These are phyloP conservation scores for Drosophila tanythrix DNA, from an alignment of 2,888 invertebrate species.

Conservation along the genomic window DNA sequence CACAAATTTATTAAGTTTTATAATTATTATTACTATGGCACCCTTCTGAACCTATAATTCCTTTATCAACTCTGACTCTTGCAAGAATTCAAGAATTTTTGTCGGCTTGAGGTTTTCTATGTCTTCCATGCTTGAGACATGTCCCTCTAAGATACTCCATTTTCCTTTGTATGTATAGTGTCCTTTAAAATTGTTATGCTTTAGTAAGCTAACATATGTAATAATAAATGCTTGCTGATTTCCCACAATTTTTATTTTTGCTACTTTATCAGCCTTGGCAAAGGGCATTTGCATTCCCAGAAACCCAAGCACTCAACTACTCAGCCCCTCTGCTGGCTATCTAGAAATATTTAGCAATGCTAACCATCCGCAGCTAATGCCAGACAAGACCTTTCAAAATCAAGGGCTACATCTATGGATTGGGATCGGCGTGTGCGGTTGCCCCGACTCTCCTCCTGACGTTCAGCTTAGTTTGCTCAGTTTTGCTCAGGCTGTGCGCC, in stretches of 20 bases:
- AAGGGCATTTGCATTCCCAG: conserved; percentile 33
- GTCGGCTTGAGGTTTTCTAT: too few relatives aligned
- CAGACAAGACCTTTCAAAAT: conserved; percentile 27
- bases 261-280: conserved; percentile 33
- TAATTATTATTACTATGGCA: background rate
- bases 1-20: background rate
- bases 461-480: conserved; percentile 13
- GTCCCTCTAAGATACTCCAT: too few relatives aligned
- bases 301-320: conserved; percentile 8
- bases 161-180: background rate
- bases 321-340: conserved; percentile 13
- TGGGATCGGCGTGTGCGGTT: conserved; percentile 73
- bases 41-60: background rate
- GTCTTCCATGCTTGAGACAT: too few relatives aligned
- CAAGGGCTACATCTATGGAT: conserved; percentile 21
- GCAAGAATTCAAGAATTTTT: too few relatives aligned
- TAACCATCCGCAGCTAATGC: conserved; percentile 70
- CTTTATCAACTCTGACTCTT: too few relatives aligned
- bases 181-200: background rate
- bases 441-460: conserved; percentile 38
- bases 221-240: conserved; percentile 2
- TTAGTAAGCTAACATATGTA: background rate
- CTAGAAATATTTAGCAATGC: conserved; percentile 49
- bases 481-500: conserved; percentile 16
- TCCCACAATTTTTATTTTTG: conserved; percentile 36